Evolutionary conservation across 92 coral and sea anemone species (phyloP).

Genomic region (Blastomussa wellsi): DNA sequence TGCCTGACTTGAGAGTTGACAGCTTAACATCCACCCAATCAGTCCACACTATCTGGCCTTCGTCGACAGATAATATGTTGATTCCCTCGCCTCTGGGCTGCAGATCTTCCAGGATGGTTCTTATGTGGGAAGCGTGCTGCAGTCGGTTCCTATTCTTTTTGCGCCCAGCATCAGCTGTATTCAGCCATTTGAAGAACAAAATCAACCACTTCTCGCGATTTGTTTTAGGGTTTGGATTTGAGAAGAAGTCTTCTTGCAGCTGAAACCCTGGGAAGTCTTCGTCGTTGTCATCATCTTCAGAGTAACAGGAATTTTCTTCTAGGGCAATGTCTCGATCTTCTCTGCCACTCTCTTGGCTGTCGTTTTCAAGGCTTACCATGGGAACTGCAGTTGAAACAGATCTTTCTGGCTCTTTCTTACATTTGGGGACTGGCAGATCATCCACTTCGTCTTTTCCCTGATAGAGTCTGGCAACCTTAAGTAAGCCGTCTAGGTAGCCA

Average conservation of each 20-base stretch:
- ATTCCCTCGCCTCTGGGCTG: neutral
- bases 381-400: neutral
- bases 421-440: neutral
- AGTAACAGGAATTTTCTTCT: neutral
- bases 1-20: neutral
- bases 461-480: neutral
- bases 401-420: neutral
- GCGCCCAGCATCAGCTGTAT: conserved; percentile 1
- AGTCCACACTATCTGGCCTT: conserved; percentile 10
- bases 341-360: too few relatives aligned
- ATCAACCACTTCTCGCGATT: neutral
- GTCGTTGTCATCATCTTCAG: neutral
- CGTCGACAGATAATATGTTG: conserved; percentile 1
- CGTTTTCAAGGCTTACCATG: neutral
- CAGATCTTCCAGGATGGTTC: conserved; percentile 3
- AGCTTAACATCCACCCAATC: conserved; percentile 15
- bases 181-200: neutral
- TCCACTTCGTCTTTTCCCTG: neutral
- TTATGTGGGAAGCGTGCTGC: conserved; percentile 1
- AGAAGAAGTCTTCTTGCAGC: neutral
- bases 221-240: neutral
- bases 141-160: neutral
- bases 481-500: neutral
- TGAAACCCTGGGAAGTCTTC: neutral
- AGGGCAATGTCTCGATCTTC: neutral